Base-by-base conservation (phyloP, 2,888 invertebrate genomes). In the Diabrotica balteata region DNA sequence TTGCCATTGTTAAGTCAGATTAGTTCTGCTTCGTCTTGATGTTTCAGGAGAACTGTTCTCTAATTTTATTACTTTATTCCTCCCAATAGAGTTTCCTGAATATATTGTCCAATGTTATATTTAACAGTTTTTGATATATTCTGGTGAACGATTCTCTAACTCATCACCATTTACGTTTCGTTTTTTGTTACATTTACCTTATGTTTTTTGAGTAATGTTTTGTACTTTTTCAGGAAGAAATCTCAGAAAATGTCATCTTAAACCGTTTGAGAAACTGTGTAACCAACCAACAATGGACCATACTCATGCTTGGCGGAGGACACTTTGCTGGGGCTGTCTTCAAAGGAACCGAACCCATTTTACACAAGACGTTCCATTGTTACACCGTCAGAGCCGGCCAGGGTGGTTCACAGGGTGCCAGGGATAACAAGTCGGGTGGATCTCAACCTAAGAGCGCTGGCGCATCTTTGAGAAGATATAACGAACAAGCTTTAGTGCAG, bases 381-480 rank as follows among this genome's bases (percentile, higher is more conserved):
- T 96, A 96, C 79, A 93, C 93, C 7, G 91, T 93, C 0, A 84
- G 95, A 51, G 90, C 93, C 0, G 94, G 94, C 49, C 94, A 95
- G 81, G 95, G 95, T 0, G 90, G 92, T 50, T 86, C 91, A 0
- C 95, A 96, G 83, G 86, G 87, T 8, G 84, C 87, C 0, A 85
- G 89, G 54, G 95, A 95, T 80, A 83, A 81, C 62, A 87, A 88
- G 75, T 83, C 83, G 44, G 85, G 82, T 7, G 88, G 89, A 0
- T 88, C 87, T 52, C 89, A 90, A 59, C 89, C 92, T 0, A 90
- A 91, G 78, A 94, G 94, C 59, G 94, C 93, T 0, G 95, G 95
- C 0, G 91, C 95, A 1, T 91, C 89, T 76, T 83, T 95, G 46
- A 85, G 95, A 61, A 86, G 95, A 68, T 91, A 94, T 80, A 94